These are phyloP conservation scores for Tenodera sinensis DNA, from an alignment of 2,888 invertebrate species.

Conservation along the genomic window DNA sequence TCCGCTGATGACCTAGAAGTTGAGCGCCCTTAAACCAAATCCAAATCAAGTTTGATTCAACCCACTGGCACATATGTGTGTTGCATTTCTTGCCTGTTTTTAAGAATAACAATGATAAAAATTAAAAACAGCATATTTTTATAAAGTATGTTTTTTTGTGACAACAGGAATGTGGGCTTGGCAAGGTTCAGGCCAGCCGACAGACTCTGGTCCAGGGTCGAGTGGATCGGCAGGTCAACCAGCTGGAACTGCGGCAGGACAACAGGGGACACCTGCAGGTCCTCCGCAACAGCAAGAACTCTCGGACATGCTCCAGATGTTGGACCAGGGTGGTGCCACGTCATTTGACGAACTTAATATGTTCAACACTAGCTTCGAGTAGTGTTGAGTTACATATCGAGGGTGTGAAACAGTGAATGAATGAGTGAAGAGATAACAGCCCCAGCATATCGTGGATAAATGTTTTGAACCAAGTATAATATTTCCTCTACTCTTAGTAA, in stretches of 20 bases:
- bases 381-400: not conserved
- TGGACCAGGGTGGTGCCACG: slow-evolving; percentile 73
- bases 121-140: no score
- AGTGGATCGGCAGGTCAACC: slow-evolving; percentile 42
- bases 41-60: no score
- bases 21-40: no score
- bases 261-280: slow-evolving; percentile 40
- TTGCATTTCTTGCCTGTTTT: no score
- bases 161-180: slow-evolving; percentile 73
- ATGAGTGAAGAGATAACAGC: not conserved
- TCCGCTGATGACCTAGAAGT: no score
- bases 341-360: slow-evolving; percentile 88
- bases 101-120: no score
- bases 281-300: slow-evolving; percentile 68
- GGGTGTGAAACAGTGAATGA: not conserved
- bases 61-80: no score
- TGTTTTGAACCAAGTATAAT: not conserved
- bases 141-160: no score
- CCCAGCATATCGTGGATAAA: not conserved
- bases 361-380: slow-evolving; percentile 81
- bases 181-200: slow-evolving; percentile 54
- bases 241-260: slow-evolving; percentile 42
- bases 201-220: slow-evolving; percentile 48
- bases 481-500: not conserved
- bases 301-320: slow-evolving; percentile 89